These are phyloP conservation scores for Neofelis nebulosa DNA, from an alignment of 2,113 vertebrate species.

Conservation along the genomic window DNA sequence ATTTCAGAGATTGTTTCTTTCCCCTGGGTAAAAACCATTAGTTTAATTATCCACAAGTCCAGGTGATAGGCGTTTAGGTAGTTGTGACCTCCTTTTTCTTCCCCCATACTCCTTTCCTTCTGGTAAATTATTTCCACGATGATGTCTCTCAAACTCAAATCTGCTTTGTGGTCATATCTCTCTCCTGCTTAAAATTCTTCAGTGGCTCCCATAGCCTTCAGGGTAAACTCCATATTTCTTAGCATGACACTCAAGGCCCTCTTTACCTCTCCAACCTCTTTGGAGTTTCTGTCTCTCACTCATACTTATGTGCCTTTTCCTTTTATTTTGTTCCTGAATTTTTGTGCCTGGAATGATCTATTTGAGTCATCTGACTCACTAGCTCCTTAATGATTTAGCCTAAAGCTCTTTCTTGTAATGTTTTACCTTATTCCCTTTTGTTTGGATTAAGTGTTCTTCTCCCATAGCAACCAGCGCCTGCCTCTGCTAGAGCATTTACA, in stretches of 20 bases:
- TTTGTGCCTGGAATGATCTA: not conserved
- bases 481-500: not conserved
- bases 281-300: not conserved
- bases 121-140: fast-evolving
- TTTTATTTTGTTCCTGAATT: not conserved
- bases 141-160: not conserved
- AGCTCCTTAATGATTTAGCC: not conserved
- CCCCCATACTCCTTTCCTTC: not conserved
- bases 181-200: not conserved
- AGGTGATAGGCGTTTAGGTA: not conserved
- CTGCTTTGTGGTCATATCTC: not conserved
- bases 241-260: not conserved
- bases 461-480: not conserved
- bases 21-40: not conserved
- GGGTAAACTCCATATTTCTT: not conserved
- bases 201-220: not conserved
- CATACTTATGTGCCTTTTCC: not conserved
- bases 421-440: not conserved
- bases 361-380: not conserved
- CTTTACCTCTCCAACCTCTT: not conserved
- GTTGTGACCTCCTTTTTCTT: too few relatives aligned
- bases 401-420: not conserved
- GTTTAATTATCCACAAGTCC: not conserved
- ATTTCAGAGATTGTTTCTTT: not conserved
- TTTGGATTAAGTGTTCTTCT: not conserved